Evolutionary conservation across 2,888 invertebrate genomes (phyloP).

Genomic region (Cephonodes hylas): DNA sequence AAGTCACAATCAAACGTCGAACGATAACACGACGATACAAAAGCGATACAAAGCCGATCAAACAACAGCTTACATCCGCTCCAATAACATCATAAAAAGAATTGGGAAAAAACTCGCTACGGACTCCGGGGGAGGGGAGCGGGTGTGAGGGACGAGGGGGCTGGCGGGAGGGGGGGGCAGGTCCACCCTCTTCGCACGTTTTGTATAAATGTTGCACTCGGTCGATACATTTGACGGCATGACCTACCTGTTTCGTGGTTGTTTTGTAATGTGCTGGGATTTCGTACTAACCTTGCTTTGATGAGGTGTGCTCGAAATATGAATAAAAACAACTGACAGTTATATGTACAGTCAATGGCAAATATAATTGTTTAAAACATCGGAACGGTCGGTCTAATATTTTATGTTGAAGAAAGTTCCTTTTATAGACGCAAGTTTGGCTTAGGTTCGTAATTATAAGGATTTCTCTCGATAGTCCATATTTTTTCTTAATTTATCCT

Average conservation of each 20-base stretch:
- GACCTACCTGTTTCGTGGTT: slow-evolving; percentile 58
- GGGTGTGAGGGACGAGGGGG: background rate
- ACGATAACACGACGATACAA: background rate
- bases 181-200: slow-evolving; percentile 73
- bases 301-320: too few species aligned
- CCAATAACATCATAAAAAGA: background rate
- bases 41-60: slow-evolving; percentile 9
- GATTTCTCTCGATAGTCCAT: too few species aligned
- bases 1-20: slow-evolving; percentile 4
- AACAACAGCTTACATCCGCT: slow-evolving; percentile 21
- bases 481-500: too few species aligned
- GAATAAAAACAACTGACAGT: too few species aligned
- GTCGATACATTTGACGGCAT: slow-evolving; percentile 75
- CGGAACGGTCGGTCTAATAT: too few species aligned
- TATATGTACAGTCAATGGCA: too few species aligned
- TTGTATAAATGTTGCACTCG: slow-evolving; percentile 75
- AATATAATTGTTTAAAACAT: too few species aligned
- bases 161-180: background rate
- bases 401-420: too few species aligned
- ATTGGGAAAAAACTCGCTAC: background rate
- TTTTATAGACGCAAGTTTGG: too few species aligned
- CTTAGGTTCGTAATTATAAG: too few species aligned
- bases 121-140: background rate
- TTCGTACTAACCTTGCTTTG: too few species aligned
- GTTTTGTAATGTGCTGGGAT: slow-evolving; percentile 1